Evolutionary conservation across 2,113 vertebrate genomes (phyloP), one percentile per base, ranked within the genome.

Genomic region (Ceratotherium simum): DNA sequence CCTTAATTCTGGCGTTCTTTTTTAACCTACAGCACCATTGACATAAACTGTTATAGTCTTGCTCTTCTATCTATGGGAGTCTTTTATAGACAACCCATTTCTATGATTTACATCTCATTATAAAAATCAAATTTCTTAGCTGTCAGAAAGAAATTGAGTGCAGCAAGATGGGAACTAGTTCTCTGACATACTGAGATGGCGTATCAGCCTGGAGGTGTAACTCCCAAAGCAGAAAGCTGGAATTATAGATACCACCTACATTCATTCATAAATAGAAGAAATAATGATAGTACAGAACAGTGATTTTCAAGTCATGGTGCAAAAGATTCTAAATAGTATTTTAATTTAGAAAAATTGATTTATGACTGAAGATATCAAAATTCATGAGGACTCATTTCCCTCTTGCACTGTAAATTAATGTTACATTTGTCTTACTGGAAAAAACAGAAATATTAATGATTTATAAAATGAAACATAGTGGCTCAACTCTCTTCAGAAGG

Each of bases 81-180:
- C 93, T 95, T 96, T 97, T 92, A 96, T 3, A 98, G 97, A 97
- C 58, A 98, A 82, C 58, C 0, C 2, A 96, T 96, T 97, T 95
- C 75, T 72, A 46, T 98, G 97, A 98, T 98, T 98, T 99, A 98
- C 0, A 0, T 56, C 69, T 98, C 97, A 98, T 98, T 99, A 98
- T 95, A 98, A 98, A 98, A 98, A 98, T 97, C 96, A 98, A 95
- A 98, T 98, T 98, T 98, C 96, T 98, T 98, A 87, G 84, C 95
- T 98, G 97, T 98, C 98, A 99, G 92, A 96, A 98, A 91, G 95
- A 97, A 98, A 98, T 98, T 97, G 96, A 98, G 82, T 96, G 80
- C 96, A 98, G 90, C 72, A 98, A 97, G 67, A 75, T 97, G 85
- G 67, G 82, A 98, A 97, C 97, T 70, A 92, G 90, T 95, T 96